A percentile compares a stretch with the other conserved stretches of the same genome.
These are phyloP conservation scores for Brachylomia viminalis DNA, from an alignment of 2,888 invertebrate genomes.

Conservation along the genomic window DNA sequence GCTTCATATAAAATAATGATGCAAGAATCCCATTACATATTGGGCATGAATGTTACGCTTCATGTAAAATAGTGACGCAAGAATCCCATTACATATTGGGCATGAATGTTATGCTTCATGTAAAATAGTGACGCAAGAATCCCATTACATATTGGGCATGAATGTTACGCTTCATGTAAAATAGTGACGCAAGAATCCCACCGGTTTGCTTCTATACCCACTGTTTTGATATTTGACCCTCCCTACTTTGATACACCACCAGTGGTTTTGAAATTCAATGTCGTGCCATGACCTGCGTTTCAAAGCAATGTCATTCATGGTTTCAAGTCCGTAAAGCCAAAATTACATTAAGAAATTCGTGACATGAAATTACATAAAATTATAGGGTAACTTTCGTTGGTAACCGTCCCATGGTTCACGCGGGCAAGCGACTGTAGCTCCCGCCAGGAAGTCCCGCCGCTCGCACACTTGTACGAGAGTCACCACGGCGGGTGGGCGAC, in stretches of 20 bases:
- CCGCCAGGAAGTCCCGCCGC: neutral
- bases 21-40: too few species aligned
- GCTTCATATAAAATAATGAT: neutral
- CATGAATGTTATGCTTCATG: neutral
- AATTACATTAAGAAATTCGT: neutral
- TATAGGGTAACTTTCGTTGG: neutral
- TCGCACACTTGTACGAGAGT: neutral
- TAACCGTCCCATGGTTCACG: neutral
- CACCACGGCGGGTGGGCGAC: neutral
- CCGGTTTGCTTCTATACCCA: neutral
- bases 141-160: neutral
- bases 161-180: neutral
- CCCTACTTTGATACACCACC: neutral
- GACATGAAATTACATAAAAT: neutral
- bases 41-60: neutral
- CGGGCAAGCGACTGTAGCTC: neutral
- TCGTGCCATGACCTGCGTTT: neutral
- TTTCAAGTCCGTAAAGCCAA: neutral
- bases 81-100: neutral
- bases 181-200: neutral
- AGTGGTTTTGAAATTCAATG: constrained; percentile 1
- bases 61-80: neutral
- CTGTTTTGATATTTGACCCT: neutral
- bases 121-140: too few species aligned
- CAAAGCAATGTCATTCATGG: neutral